Evolutionary conservation across 1,140 invertebrate species (phyloP), one percentile per base, ranked within the genome.

Genomic region (Trachelipus rathkii): DNA sequence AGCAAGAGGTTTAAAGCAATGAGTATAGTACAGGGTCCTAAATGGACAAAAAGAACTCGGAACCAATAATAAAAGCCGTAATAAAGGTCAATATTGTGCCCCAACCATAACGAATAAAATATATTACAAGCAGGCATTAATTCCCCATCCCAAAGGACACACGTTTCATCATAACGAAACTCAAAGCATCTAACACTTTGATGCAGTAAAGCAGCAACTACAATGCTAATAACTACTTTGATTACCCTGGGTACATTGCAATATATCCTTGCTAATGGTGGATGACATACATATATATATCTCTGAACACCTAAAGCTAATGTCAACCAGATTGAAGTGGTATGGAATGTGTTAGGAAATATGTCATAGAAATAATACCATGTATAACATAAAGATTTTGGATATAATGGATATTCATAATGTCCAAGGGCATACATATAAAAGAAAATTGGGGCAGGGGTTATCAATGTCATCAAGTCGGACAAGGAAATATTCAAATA

Each of bases 401-500:
- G 88, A 76, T 94, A 83, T 0, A 92, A 91, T 83, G 92, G 91
- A 83, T 90, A 89, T 82, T 95, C 92, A 60, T 60, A 19, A 85
- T 95, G 91, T 33, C 92, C 92, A 76, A 95, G 90, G 7, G 93
- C 93, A 86, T 94, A 96, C 90, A 95, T 93, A 85, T 96, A 95
- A 83, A 95, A 90, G 11, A 94, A 86, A 82, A 84, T 92, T 0
- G 94, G 94, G 1, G 93, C 90, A 0, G 94, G 93, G 83, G 94
- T 92, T 21, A 95, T 87, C 81, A 96, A 90, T 0, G 95, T 97
- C 83, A 96, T 90, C 89, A 96, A 92, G 86, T 97, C 95, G 77
- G 92, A 93, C 0, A 97, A 87, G 0, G 95, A 95, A 94, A 97
- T 97, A 7, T n/a, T n/a, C n/a, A n/a, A n/a, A n/a, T n/a, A n/a